phyloP scores from a whole-genome alignment of 2,113 vertebrate genomes.

The Galemys pyrenaicus region DNA sequence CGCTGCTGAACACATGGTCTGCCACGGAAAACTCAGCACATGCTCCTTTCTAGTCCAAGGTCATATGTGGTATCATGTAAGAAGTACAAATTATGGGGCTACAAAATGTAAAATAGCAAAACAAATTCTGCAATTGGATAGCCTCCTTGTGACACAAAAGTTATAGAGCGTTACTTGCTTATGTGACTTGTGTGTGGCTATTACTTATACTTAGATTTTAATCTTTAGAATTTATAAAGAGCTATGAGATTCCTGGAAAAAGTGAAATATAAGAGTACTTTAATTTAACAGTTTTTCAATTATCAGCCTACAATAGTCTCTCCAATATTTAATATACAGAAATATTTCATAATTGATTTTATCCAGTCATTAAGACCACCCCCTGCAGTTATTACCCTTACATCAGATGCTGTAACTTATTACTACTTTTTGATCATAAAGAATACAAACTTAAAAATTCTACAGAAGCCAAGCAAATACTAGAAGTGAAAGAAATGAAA shows the following conservation, averaged over 20 bases:
- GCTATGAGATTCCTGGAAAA: not conserved
- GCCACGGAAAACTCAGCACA: not conserved
- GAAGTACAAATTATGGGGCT: not conserved
- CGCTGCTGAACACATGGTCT: not conserved
- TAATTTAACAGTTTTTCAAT: not conserved
- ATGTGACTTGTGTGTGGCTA: not conserved
- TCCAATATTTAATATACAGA: not conserved
- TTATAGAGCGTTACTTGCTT: not conserved
- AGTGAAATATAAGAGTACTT: not conserved
- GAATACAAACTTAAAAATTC: not conserved
- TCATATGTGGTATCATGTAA: not conserved
- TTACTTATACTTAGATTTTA: not conserved
- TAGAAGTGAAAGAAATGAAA: not conserved
- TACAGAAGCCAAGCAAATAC: not conserved
- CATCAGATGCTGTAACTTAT: not conserved
- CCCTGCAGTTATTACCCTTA: not conserved
- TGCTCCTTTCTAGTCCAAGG: not conserved
- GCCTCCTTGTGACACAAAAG: not conserved
- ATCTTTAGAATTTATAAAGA: not conserved
- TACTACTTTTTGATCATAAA: not conserved
- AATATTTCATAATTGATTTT: not conserved
- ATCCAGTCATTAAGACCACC: not conserved
- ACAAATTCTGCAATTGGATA: not conserved
- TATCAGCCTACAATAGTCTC: not conserved
- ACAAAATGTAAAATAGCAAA: not conserved